Evolutionary conservation across 2,113 vertebrate genomes (phyloP).

Genomic region (Podilymbus podiceps): DNA sequence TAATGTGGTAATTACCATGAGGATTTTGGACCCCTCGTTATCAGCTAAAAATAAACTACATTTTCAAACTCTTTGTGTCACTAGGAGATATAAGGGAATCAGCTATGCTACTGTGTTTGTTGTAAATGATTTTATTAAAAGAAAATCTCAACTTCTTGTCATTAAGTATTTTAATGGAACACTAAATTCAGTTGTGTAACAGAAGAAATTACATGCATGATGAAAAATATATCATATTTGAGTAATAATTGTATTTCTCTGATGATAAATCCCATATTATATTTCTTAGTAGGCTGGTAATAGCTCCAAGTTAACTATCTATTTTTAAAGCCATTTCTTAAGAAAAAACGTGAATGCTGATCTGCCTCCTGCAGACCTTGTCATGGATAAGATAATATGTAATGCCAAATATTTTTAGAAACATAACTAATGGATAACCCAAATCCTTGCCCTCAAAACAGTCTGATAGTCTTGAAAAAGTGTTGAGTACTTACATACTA

Average conservation of each 20-base stretch:
- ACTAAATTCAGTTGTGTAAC: not conserved
- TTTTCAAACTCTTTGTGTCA: not conserved
- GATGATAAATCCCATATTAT: not conserved
- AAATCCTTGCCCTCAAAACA: not conserved
- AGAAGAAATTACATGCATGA: not conserved
- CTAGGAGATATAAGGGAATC: not conserved
- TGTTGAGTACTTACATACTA: not conserved
- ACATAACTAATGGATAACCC: not conserved
- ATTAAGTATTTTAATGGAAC: not conserved
- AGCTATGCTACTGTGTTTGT: not conserved
- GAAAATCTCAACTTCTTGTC: not conserved
- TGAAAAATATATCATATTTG: not conserved
- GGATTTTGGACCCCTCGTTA: rapidly evolving
- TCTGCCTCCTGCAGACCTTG: not conserved
- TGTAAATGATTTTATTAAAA: not conserved
- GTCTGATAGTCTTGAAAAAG: not conserved
- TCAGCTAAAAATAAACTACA: not conserved
- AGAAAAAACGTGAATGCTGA: not conserved
- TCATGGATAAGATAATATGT: not conserved
- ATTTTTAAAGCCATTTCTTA: not conserved
- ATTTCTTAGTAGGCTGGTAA: not conserved
- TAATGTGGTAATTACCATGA: not conserved
- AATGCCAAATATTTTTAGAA: conserved; percentile 37
- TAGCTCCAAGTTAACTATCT: not conserved
- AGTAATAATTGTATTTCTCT: not conserved